Conservation (phyloP, 1,140 invertebrate species). For the Heterodera schachtii region DNA sequence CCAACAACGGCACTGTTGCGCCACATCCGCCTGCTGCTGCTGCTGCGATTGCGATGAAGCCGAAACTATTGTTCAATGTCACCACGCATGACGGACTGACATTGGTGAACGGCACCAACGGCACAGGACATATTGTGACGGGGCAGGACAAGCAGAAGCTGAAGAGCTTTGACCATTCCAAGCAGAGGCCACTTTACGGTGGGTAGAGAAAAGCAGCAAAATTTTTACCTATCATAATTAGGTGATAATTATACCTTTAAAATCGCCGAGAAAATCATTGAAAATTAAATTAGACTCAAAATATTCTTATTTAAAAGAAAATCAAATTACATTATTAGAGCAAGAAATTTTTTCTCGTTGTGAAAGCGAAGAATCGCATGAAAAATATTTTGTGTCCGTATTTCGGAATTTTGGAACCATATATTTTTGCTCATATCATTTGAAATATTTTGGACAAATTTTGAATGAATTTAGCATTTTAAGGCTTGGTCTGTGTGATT, state of each 20-base stretch:
- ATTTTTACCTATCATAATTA: too few relatives aligned
- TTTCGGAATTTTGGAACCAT: too few relatives aligned
- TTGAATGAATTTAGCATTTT: neutral
- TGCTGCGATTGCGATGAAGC: neutral
- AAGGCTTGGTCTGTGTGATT: constrained; percentile 83
- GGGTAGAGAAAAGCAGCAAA: neutral
- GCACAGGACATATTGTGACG: neutral
- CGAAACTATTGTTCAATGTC: neutral
- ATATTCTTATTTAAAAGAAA: too few relatives aligned
- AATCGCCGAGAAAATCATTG: too few relatives aligned
- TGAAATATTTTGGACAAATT: too few relatives aligned
- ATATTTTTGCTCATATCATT: too few relatives aligned
- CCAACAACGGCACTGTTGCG: neutral
- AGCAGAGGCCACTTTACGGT: neutral
- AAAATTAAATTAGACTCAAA: too few relatives aligned
- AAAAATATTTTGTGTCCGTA: too few relatives aligned
- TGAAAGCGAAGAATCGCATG: too few relatives aligned
- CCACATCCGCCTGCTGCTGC: neutral
- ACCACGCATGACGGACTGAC: neutral
- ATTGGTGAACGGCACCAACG: neutral
- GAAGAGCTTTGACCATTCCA: neutral
- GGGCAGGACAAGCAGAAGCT: neutral
- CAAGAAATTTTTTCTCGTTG: too few relatives aligned
- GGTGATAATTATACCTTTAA: too few relatives aligned
- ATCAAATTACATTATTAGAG: too few relatives aligned